Evolutionary conservation across 2,888 invertebrate species (phyloP), one percentile per base, ranked within the genome.

Genomic region (Celastrina argiolus): DNA sequence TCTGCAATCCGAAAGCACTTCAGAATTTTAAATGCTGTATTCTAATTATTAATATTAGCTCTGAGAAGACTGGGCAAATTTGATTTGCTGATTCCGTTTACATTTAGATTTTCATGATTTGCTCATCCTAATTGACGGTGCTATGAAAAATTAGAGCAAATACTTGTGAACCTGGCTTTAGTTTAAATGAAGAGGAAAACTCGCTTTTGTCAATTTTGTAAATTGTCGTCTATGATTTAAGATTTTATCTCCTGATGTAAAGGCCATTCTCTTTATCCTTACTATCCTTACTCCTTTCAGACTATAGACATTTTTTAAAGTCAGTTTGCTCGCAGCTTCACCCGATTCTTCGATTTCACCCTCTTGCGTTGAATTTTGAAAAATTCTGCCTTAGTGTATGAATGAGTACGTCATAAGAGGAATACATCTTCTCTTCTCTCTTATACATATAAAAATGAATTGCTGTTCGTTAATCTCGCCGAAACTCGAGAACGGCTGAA

Each of bases 31-130:
- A 61, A 61, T 22, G 14, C 22, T 22, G 14, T 61, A 18, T 14
- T 61, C n/a, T 61, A 36, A 61, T 61, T 61, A 61, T 22, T 39
- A 22, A 34, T 39, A 39, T 61, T 39, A 34, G 39, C 61, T 61
- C 6, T 36, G 14, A 2, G 12, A 61, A 39, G 73, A 76, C 61
- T 75, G 73, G 72, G 76, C 69, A 81, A 83, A 83, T 84, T 82
- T 79, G 80, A 82, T 83, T 82, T 82, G 74, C 80, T 79, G 78
- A 82, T 83, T 83, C 77, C 75, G 80, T 82, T 81, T 82, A 78
- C 81, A 80, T 75, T 79, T 79, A 79, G 78, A 80, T 80, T 77
- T 74, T 77, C 76, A 74, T 76, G 78, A 83, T 79, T 81, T 77
- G 76, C 75, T 68, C 72, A 69, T 75, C 71, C 68, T 74, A 75